Base-by-base conservation (phyloP, 2,797 vertebrate species). In the Buphagus erythrorhynchus region DNA sequence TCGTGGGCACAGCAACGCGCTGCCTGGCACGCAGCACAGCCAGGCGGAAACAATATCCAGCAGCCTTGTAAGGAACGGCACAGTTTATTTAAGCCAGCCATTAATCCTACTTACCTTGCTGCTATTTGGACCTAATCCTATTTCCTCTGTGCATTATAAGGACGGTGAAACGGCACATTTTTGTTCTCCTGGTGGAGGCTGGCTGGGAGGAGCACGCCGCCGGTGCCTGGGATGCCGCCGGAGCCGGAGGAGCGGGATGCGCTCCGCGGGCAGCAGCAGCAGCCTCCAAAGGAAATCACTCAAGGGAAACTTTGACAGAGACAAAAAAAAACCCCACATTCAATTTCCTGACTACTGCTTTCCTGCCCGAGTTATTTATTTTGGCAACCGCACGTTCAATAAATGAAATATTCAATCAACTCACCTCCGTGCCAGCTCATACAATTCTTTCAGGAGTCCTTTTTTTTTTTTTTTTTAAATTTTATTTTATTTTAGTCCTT, bases 241-340 rank as follows among this genome's bases (percentile, higher is more conserved):
- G 48, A 83, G 86, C 91, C 29, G 26, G 67, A 93, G 85, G 85
- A 93, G 72, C 16, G 28, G 84, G 84, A 83, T 66, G 93, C 31
- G 67, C 91, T 92, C 92, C 42, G 33, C 31, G 51, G 92, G 96
- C 97, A 82, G 97, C 81, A 82, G 97, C 81, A 48, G 97, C 97
- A 97, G 96, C 97, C 97, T 98, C 98, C 98, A 98, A 98, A 98
- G 96, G 98, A 97, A 98, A 98, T 95, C 98, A 97, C 97, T 98
- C 97, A 97, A 97, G 97, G 98, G 98, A 98, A 98, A 98, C 98
- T 98, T 97, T n/a, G 8, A 92, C 43, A 57, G 94, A 98, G 97
- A 97, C 96, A 97, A 97, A 98, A 97, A 78, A 97, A 97, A 48
- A 5, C 24, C 96, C 12, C 95, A 97, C 97, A 96, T 97, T 96